phyloP scores from a whole-genome alignment of 2,888 invertebrate species.

The Allacma fusca region DNA sequence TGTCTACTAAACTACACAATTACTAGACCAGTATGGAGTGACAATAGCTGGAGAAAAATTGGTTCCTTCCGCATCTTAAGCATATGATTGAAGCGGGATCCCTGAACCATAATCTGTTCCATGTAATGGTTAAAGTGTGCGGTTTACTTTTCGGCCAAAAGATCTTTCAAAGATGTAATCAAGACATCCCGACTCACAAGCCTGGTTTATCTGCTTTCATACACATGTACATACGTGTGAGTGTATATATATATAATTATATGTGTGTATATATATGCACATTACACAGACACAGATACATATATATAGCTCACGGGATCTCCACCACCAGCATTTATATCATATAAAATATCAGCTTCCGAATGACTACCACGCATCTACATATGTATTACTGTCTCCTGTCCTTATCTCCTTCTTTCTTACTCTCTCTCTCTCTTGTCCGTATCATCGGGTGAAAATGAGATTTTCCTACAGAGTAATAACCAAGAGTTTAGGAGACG shows the following conservation, averaged over 20 bases:
- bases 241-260: too few relatives aligned
- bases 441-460: too few relatives aligned
- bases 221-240: background rate
- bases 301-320: too few relatives aligned
- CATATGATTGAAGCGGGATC: slow-evolving; percentile 12
- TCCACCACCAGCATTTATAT: too few relatives aligned
- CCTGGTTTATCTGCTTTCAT: background rate
- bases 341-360: background rate
- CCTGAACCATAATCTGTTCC: slow-evolving; percentile 38
- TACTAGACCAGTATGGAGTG: too few relatives aligned
- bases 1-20: too few relatives aligned
- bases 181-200: slow-evolving; percentile 1
- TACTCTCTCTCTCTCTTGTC: too few relatives aligned
- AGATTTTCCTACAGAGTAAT: too few relatives aligned
- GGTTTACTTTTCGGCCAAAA: slow-evolving; percentile 51
- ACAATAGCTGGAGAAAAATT: slow-evolving; percentile 10
- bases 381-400: too few relatives aligned
- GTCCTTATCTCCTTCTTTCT: too few relatives aligned
- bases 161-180: slow-evolving; percentile 36
- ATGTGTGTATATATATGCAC: background rate
- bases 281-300: background rate
- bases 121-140: slow-evolving; percentile 58
- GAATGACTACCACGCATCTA: background rate
- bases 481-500: background rate
- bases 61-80: slow-evolving; percentile 39